A percentile compares a stretch with the other conserved stretches of the same genome.
Conservation (phyloP, 1,140 invertebrate genomes). For the Papilio polytes region DNA sequence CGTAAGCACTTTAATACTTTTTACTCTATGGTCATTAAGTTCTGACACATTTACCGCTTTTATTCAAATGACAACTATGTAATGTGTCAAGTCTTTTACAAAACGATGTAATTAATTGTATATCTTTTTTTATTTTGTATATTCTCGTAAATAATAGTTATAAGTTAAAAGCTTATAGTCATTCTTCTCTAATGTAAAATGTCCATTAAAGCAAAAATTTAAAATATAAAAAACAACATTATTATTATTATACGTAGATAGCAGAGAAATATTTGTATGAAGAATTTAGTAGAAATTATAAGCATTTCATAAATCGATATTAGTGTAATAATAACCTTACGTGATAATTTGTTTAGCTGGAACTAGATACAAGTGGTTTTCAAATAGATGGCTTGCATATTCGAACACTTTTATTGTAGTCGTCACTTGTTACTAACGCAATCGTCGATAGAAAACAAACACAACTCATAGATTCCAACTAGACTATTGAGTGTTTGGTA, state of each 20-base stretch:
- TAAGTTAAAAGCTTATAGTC: not conserved
- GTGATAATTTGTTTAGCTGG: no score
- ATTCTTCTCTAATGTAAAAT: conserved; percentile 15
- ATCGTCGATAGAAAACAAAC: no score
- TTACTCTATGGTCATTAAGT: conserved; percentile 26
- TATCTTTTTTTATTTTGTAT: conserved; percentile 19
- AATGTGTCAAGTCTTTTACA: conserved; percentile 19
- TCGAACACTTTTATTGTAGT: no score
- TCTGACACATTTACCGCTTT: conserved; percentile 27
- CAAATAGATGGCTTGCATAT: no score
- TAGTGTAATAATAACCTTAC: not conserved
- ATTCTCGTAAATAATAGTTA: not conserved
- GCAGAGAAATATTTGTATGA: not conserved
- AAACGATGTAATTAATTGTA: conserved; percentile 21
- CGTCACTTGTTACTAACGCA: no score
- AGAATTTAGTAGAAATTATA: not conserved
- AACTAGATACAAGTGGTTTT: no score
- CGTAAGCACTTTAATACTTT: conserved; percentile 33
- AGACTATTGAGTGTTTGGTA: no score
- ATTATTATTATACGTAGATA: not conserved
- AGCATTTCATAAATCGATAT: not conserved
- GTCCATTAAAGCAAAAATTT: not conserved
- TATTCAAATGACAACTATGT: conserved; percentile 35
- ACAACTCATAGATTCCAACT: no score
- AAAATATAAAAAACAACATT: not conserved